Percentiles rank a stretch among this genome's conserved stretches.
Conservation (phyloP, 2,797 vertebrate species). For the Atherinosoma microstoma region DNA sequence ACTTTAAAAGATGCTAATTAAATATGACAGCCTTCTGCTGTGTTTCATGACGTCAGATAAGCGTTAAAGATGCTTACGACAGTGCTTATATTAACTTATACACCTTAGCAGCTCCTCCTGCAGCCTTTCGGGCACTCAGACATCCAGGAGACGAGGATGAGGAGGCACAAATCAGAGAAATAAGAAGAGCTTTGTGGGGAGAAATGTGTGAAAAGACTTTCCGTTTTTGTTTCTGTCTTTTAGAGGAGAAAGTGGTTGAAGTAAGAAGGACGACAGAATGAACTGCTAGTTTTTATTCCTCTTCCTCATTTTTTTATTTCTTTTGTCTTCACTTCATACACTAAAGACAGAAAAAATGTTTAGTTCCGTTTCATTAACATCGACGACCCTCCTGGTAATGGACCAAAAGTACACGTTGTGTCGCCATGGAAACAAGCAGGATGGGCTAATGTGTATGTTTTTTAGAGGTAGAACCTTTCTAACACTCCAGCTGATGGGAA, state of each 20-base stretch:
- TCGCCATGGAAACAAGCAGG: slow-evolving; percentile 3
- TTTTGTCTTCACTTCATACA: background rate
- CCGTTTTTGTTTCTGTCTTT: background rate
- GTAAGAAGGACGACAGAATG: background rate
- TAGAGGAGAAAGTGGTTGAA: background rate
- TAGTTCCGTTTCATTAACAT: slow-evolving; percentile 28
- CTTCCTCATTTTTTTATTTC: slow-evolving; percentile 13
- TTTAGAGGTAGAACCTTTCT: slow-evolving; percentile 62
- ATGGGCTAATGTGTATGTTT: slow-evolving; percentile 46
- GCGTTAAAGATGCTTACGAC: too few relatives aligned
- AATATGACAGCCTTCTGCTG: background rate
- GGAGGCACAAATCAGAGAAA: background rate
- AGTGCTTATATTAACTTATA: background rate
- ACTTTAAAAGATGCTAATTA: background rate
- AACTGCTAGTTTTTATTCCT: slow-evolving; percentile 13
- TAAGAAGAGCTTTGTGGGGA: background rate
- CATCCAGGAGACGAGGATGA: background rate
- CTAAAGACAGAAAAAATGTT: background rate
- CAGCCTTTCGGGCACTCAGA: background rate
- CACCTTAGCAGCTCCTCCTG: background rate
- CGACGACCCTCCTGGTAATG: background rate
- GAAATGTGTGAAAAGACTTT: background rate
- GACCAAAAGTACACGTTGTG: slow-evolving; percentile 29
- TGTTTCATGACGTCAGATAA: too few relatives aligned
- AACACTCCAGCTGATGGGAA: slow-evolving; percentile 70